phyloP scores from a whole-genome alignment of 2,113 vertebrate species.

The Eudyptes chrysolophus region DNA sequence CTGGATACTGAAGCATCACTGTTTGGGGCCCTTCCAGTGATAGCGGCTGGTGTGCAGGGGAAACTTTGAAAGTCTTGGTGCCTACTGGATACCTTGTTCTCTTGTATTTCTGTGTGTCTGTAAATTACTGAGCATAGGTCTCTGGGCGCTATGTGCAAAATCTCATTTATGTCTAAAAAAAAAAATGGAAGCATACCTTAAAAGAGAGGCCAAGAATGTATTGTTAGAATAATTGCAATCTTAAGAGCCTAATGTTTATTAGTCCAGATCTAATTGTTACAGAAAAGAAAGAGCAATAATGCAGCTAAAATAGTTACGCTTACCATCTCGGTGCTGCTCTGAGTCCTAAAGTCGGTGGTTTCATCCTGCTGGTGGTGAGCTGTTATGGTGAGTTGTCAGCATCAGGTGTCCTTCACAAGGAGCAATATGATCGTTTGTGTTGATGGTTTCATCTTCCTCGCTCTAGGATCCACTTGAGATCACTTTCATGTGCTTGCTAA shows the following conservation, averaged over 20 bases:
- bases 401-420: not conserved
- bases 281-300: not conserved
- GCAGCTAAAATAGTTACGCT: not conserved
- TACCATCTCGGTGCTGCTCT: not conserved
- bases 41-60: not conserved
- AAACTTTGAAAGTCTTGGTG: not conserved
- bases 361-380: not conserved
- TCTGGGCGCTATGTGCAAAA: not conserved
- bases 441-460: not conserved
- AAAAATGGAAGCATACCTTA: not conserved
- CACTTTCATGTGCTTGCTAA: not conserved
- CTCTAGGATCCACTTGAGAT: not conserved
- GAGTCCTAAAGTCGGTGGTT: not conserved
- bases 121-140: not conserved
- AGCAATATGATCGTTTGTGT: fast-evolving
- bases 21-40: not conserved
- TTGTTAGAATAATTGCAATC: not conserved
- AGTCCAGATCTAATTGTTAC: not conserved
- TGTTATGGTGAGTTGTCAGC: not conserved
- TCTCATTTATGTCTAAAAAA: not conserved
- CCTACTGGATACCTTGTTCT: not conserved
- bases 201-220: not conserved
- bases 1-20: not conserved
- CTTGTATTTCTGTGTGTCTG: not conserved
- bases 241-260: not conserved